Conservation (phyloP, 2,797 vertebrate genomes). For the Aplochiton taeniatus region DNA sequence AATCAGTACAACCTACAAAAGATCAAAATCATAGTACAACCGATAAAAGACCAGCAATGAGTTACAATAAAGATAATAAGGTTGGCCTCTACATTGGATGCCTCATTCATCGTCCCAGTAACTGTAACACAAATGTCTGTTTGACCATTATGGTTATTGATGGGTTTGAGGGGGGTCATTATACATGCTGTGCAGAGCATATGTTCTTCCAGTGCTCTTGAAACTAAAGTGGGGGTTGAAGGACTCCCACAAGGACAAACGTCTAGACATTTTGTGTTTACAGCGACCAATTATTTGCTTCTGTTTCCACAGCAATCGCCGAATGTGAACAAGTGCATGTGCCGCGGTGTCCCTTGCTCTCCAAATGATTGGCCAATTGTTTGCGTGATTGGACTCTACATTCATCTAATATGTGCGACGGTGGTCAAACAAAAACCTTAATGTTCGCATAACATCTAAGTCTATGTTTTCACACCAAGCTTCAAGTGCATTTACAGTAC, state of each 20-base stretch:
- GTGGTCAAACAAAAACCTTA: too few species aligned
- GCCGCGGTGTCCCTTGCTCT: background rate
- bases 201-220: conserved; percentile 65
- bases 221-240: conserved; percentile 54
- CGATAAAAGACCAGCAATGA: too few species aligned
- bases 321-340: conserved; percentile 24
- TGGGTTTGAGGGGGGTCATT: conserved; percentile 72
- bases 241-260: conserved; percentile 49
- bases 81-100: conserved; percentile 56
- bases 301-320: conserved; percentile 14
- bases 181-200: conserved; percentile 74
- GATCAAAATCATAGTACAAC: too few species aligned
- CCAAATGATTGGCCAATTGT: too few species aligned
- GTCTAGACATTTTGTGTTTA: conserved; percentile 45
- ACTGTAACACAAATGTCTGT: conserved; percentile 72
- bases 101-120: conserved; percentile 67
- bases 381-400: too few species aligned
- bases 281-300: conserved; percentile 32
- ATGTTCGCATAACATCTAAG: too few species aligned
- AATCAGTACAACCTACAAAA: too few species aligned
- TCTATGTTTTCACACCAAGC: too few species aligned
- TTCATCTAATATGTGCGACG: too few species aligned
- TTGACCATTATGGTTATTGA: conserved; percentile 79
- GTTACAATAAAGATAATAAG: conserved; percentile 46
- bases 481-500: too few species aligned